A percentile compares a stretch with the other conserved stretches of the same genome.
Conservation (phyloP, 1,140 invertebrate genomes). For the Sitophilus oryzae region DNA sequence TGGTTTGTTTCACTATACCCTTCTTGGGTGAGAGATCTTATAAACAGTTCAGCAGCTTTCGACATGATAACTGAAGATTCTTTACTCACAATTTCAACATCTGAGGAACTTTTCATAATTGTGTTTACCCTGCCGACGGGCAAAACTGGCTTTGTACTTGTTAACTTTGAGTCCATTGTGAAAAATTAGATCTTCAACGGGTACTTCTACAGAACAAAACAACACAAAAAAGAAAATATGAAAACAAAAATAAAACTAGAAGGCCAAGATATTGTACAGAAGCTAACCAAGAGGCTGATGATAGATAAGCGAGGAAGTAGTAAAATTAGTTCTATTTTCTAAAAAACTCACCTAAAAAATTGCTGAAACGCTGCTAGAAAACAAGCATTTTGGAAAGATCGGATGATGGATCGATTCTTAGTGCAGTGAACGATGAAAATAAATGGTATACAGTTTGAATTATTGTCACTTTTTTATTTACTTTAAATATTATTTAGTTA, state of each 20-base stretch:
- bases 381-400: conserved; percentile 18
- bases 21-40: conserved; percentile 57
- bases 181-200: neutral
- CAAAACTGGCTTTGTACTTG: conserved; percentile 40
- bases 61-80: conserved; percentile 66
- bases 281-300: neutral
- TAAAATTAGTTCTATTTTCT: neutral
- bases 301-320: neutral
- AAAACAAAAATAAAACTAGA: neutral
- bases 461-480: too few species aligned
- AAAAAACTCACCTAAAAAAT: conserved; percentile 12
- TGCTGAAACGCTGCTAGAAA: conserved; percentile 19
- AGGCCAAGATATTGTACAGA: neutral
- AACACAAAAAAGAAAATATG: neutral
- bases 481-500: too few species aligned
- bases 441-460: too few species aligned
- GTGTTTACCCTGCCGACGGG: conserved; percentile 70
- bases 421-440: neutral
- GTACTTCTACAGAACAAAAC: neutral
- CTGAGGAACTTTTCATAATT: conserved; percentile 82
- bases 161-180: neutral
- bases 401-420: conserved; percentile 17
- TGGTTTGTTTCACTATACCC: conserved; percentile 49
- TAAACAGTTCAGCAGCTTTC: conserved; percentile 68
- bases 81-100: conserved; percentile 69